Base-by-base conservation (phyloP, 2,113 vertebrate species). In the Rutilus rutilus region DNA sequence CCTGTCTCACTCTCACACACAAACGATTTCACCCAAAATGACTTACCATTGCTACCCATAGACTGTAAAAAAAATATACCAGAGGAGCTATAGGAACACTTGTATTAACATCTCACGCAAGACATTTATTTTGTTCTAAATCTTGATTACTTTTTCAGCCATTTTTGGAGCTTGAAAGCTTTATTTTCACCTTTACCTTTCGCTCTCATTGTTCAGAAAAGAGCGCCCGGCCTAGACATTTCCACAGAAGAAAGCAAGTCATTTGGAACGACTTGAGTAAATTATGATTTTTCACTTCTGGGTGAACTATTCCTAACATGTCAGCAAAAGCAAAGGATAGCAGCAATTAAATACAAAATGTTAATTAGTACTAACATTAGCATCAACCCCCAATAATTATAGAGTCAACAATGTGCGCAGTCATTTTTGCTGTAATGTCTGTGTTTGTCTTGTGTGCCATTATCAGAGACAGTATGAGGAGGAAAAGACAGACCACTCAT, bases 1-100 rank as follows among this genome's bases (percentile, higher is more conserved):
- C 93, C 93, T 94, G 93, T 52, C 74, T 17, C 25, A 27, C 47
- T 54, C 45, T 54, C 25, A 5, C 15, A 2, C 15, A 77, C 27
- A 33, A 54, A 21, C 2, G 0, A 10, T 77, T 77, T 77, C 9
- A 21, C 45, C 74, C 25, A 10, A 54, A 77, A 30, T 6, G 6
- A 77, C 25, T 76, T 76, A 4, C n/a, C 23, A 21, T 42, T 39
- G 10, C 39, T n/a, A 50, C 33, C 5, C 42, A 42, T 9, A 42
- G 42, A 42, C 42, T 42, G 42, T 1, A 42, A 42, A 39, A 39
- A 39, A 39, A 39, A 7, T 39, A 39, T 39, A 39, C 36, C 36
- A 69, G 30, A 69, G 19, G 65, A 69, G 33, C 67, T 39, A 19
- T 30, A 33, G 30, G 7, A 67, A 67, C 17, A 2, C 8, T 69